A percentile compares a stretch with the other conserved stretches of the same genome.
Conservation (phyloP, 2,797 vertebrate species). For the Ceyx erithaca region DNA sequence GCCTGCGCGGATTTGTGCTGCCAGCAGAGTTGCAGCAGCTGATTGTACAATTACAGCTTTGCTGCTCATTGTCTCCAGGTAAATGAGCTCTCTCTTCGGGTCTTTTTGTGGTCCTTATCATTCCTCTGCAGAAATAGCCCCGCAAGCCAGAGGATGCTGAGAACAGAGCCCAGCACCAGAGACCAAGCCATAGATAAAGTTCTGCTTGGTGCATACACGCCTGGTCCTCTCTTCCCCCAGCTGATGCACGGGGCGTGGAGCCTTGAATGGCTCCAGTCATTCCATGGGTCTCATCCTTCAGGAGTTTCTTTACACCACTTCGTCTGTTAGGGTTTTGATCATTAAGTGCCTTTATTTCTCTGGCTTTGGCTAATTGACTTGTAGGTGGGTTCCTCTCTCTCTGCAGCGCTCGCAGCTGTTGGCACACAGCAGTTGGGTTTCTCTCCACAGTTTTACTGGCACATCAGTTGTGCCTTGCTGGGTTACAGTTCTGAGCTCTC, state of each 20-base stretch:
- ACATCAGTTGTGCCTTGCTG: not conserved
- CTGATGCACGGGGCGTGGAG: not conserved
- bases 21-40: not conserved
- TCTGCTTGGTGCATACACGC: not conserved
- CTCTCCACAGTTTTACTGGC: not conserved
- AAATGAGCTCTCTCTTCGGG: not conserved
- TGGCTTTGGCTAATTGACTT: not conserved
- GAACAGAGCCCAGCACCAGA: not conserved
- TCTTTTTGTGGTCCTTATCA: not conserved
- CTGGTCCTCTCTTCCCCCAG: rapidly evolving
- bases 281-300: not conserved
- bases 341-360: not conserved
- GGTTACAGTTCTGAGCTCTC: not conserved
- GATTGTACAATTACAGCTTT: not conserved
- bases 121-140: not conserved
- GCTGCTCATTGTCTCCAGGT: constrained; percentile 2
- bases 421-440: not conserved
- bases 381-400: not conserved
- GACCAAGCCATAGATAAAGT: not conserved
- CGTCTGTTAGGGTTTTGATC: not conserved
- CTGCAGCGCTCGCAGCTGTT: not conserved
- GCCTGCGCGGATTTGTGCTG: not conserved
- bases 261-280: not conserved
- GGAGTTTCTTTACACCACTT: not conserved
- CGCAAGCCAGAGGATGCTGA: not conserved